Evolutionary conservation across 2,113 vertebrate genomes (phyloP), one percentile per base, ranked within the genome.

Genomic region (Peromyscus polionotus): DNA sequence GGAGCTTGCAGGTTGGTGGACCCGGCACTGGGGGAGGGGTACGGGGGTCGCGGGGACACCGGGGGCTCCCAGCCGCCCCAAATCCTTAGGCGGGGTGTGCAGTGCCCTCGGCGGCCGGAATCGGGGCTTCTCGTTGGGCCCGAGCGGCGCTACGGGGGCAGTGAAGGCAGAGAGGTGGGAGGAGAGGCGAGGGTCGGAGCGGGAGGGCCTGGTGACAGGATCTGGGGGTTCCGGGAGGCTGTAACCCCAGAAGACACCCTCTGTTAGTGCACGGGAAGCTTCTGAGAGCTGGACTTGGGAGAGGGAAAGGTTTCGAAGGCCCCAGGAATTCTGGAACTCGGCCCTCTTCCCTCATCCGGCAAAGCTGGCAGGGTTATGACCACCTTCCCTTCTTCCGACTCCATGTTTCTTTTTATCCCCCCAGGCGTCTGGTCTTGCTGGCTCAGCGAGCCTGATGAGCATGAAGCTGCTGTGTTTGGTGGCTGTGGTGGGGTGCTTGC

Each of bases 221-320:
- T 8, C 63, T 11, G 31, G 31, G 85, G 65, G 73, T 28, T 45
- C 45, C 8, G 0, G 33, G 45, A 4, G 22, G 36, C 61, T 1
- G 75, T 8, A 63, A n/a, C 13, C 57, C 8, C 33, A 0, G 85
- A n/a, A 48, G 39, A 61, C 51, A 51, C 33, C 26, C 28, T 2
- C 39, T 36, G 28, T 57, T 1, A 51, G 13, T 2, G 19, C 57
- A 39, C 39, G 0, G 36, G n/a, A 24, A 88, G 45, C 42, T 42
- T 19, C 3, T 51, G 88, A 63, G 80, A 88, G 39, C 24, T 4
- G 31, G 95, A 33, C 13, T 65, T 95, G 96, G 96, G 96, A 98
- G 98, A 98, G 98, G 94, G 83, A 73, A 95, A 97, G 98, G 83
- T 81, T 96, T 92, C 86, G 98, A 97, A 97, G 97, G 97, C 92